phyloP scores from a whole-genome alignment of 35 echinoderm and acorn worm genomes.

The Ophioderma brevispina region DNA sequence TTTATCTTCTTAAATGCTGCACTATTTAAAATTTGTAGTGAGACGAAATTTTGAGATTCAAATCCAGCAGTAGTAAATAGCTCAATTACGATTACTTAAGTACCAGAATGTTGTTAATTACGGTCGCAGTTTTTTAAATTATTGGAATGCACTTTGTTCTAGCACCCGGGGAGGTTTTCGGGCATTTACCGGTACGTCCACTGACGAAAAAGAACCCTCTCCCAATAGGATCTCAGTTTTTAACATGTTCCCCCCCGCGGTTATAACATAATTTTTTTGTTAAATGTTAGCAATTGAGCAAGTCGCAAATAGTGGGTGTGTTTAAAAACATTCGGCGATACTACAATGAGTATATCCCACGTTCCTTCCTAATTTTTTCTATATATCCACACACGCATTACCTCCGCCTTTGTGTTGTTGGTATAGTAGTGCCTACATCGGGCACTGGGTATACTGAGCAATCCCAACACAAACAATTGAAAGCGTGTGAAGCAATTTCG shows the following conservation, averaged over 20 bases:
- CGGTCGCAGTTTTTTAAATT: neutral
- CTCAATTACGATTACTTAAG: too few relatives aligned
- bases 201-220: neutral
- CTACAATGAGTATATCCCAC: neutral
- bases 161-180: conserved; percentile 6
- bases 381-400: neutral
- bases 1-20: neutral
- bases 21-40: neutral
- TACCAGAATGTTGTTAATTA: neutral
- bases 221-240: neutral
- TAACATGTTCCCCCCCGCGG: neutral
- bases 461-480: neutral
- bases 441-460: conserved; percentile 4
- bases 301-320: neutral
- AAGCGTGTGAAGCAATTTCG: neutral
- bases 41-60: neutral
- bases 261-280: neutral
- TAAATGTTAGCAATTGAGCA: neutral
- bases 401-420: neutral
- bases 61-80: neutral
- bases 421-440: neutral
- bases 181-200: neutral
- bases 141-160: neutral
- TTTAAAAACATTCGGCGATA: neutral
- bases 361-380: neutral